Base-by-base conservation (phyloP, 2,797 vertebrate genomes). In the Fringilla coelebs region DNA sequence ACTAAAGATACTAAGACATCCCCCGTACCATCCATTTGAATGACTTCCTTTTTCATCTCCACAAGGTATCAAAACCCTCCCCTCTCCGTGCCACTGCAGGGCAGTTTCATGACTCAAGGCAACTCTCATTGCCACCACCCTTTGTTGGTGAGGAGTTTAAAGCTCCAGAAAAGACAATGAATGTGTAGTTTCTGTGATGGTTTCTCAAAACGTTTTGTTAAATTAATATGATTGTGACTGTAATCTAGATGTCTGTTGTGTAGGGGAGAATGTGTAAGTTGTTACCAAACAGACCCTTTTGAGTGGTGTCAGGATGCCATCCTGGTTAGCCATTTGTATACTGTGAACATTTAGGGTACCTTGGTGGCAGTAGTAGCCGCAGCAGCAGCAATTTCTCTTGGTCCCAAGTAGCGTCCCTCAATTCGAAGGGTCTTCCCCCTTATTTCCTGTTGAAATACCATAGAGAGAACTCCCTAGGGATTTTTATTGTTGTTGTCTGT, bases 161-260 rank as follows among this genome's bases (percentile, higher is more conserved):
- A 92, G 85, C 94, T 97, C 96, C 86, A 95, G 93, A 97, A 96
- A 88, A 97, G 96, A 98, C 96, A 96, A 97, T 97, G 97, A 98
- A 98, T 98, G 97, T 98, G 97, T 97, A 82, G 88, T 95, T 96
- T 94, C 96, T 97, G 96, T 97, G 96, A 96, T 92, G 97, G 94
- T 93, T 96, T 96, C 91, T 97, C 95, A 85, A 91, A 96, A 36
- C 20, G 10, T 96, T 97, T 83, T 94, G 85, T 96, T 97, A 93
- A 96, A 86, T 97, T 96, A 95, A 93, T 96, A 38, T 96, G 85
- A 91, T 90, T 96, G 92, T 96, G 90, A 97, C 86, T 97, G 92
- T 97, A 95, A 97, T 88, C 94, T 97, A 97, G 94, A 92, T 96
- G 88, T 97, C 87, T 97, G 49, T 88, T 94, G 82, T 77, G 58